A percentile compares a stretch with the other conserved stretches of the same genome.
Evolutionary conservation across 2,113 vertebrate genomes (phyloP).

Genomic region (Daphoenositta chrysoptera): DNA sequence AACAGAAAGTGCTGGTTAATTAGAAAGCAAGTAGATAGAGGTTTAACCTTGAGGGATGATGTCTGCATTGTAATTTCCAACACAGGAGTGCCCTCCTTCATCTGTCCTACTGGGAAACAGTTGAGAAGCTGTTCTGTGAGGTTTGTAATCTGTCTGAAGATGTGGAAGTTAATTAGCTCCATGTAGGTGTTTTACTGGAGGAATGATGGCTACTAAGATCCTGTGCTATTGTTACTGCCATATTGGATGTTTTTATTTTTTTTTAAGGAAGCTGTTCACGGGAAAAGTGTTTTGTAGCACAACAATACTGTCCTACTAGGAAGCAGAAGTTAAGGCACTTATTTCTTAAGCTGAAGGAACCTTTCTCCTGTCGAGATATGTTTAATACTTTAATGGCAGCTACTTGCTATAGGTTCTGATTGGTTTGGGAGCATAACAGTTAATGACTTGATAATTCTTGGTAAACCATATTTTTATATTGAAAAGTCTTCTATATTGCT

Average conservation of each 20-base stretch:
- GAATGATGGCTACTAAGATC: not conserved
- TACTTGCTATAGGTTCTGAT: not conserved
- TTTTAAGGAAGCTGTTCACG: not conserved
- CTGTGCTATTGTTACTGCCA: not conserved
- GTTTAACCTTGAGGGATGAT: constrained; percentile 10
- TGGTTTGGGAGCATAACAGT: not conserved
- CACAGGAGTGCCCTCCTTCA: not conserved
- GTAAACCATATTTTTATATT: not conserved
- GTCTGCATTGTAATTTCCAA: not conserved
- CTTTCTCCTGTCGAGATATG: not conserved
- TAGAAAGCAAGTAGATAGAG: not conserved
- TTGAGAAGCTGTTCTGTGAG: not conserved
- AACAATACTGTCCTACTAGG: not conserved
- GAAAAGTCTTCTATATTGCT: not conserved
- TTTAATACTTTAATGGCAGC: not conserved
- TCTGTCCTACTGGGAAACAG: not conserved
- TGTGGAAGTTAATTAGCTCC: not conserved
- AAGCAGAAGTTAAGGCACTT: not conserved
- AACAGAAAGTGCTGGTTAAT: not conserved
- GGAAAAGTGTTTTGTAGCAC: not conserved
- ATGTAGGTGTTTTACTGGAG: not conserved
- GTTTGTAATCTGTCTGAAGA: not conserved
- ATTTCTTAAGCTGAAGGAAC: not conserved
- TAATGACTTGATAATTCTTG: not conserved
- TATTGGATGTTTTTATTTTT: not conserved